Percentiles rank a stretch among this genome's conserved stretches.
phyloP scores from a whole-genome alignment of 2,797 vertebrate genomes.

The Holocentrus rufus region DNA sequence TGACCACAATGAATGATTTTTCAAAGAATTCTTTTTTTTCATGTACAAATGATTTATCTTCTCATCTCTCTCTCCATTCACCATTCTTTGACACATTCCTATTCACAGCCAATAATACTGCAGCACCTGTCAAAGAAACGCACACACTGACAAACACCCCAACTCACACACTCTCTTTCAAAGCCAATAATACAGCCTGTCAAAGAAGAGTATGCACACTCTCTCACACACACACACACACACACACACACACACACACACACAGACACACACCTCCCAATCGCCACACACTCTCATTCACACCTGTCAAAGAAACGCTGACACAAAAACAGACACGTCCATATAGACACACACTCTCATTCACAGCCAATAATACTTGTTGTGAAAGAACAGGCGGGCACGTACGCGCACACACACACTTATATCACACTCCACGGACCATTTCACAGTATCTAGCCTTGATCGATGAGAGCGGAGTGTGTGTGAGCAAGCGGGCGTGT shows the following conservation, averaged over 20 bases:
- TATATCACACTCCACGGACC: constrained; percentile 29
- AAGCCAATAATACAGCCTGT: constrained; percentile 18
- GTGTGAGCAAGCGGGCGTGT: too few relatives aligned
- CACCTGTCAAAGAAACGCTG: constrained; percentile 28
- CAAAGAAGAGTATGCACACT: too few relatives aligned
- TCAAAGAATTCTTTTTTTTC: too few relatives aligned
- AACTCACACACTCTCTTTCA: constrained; percentile 6
- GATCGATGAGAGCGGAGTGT: constrained; percentile 21
- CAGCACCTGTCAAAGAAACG: too few relatives aligned
- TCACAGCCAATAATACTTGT: constrained; percentile 41
- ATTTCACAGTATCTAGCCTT: constrained; percentile 48
- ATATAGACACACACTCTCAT: constrained; percentile 43
- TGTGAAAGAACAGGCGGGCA: constrained; percentile 32
- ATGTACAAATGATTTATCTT: too few relatives aligned
- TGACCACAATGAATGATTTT: too few relatives aligned
- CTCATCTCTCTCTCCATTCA: too few relatives aligned
- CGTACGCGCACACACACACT: constrained; percentile 10
- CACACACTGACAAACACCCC: constrained; percentile 9
- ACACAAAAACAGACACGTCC: constrained; percentile 28
- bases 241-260: background rate
- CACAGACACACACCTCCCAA: too few relatives aligned
- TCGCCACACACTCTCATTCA: background rate
- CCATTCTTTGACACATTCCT: background rate
- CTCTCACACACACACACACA: constrained; percentile 2
- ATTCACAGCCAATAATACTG: constrained; percentile 13